These are phyloP conservation scores for Drosophila phalerata DNA, from an alignment of 2,888 invertebrate species.

Conservation along the genomic window DNA sequence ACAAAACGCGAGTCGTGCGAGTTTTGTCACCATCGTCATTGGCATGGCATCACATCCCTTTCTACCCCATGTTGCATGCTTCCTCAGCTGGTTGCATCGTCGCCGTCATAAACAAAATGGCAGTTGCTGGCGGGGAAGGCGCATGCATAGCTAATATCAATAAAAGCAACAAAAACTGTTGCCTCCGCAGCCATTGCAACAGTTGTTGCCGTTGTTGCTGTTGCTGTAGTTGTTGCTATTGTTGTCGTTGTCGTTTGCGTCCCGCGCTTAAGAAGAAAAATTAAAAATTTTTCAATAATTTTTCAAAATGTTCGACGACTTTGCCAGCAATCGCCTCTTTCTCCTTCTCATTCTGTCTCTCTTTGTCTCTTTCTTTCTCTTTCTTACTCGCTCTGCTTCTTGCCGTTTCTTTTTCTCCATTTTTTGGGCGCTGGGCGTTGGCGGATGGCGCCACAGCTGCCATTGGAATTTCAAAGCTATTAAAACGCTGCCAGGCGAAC, in stretches of 20 bases:
- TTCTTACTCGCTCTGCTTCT: conserved; percentile 29
- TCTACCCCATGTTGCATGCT: conserved; percentile 23
- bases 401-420: conserved; percentile 29
- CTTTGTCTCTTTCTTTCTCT: not conserved
- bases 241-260: conserved; percentile 33
- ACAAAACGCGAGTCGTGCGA: conserved; percentile 34
- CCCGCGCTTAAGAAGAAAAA: conserved; percentile 63
- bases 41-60: conserved; percentile 4
- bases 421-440: conserved; percentile 47
- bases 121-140: conserved; percentile 62
- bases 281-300: conserved; percentile 77
- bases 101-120: conserved; percentile 80
- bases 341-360: conserved; percentile 2
- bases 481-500: conserved; percentile 85
- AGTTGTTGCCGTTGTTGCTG: conserved; percentile 18
- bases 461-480: conserved; percentile 85
- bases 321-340: conserved; percentile 32
- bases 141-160: conserved; percentile 79
- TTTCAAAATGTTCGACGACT: conserved; percentile 76
- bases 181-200: conserved; percentile 22
- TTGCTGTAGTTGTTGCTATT: conserved; percentile 20
- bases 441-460: conserved; percentile 82
- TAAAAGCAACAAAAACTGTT: conserved; percentile 60
- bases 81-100: conserved; percentile 68
- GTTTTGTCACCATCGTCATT: conserved; percentile 53